Evolutionary conservation across 2,113 vertebrate genomes (phyloP).

Genomic region (Brachyhypopomus occidentalis): DNA sequence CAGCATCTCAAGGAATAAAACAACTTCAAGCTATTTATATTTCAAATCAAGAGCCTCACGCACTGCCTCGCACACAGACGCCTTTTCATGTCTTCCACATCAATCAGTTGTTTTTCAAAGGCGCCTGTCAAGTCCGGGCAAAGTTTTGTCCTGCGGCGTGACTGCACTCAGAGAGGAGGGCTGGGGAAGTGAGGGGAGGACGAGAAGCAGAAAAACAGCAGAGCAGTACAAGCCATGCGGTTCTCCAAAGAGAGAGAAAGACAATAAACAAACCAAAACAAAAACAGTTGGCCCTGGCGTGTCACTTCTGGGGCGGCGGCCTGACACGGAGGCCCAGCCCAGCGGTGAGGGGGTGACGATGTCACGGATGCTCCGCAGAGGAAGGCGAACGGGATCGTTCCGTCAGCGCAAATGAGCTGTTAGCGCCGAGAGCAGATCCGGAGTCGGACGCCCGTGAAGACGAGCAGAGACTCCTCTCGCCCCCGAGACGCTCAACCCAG

Average conservation of each 20-base stretch:
- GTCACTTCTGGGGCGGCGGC: neutral
- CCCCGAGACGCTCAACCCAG: neutral
- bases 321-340: neutral
- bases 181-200: slow-evolving; percentile 32
- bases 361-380: slow-evolving; percentile 48
- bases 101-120: slow-evolving; percentile 63
- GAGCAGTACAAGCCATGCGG: slow-evolving; percentile 42
- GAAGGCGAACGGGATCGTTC: slow-evolving; percentile 11
- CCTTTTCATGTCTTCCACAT: slow-evolving; percentile 52
- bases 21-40: slow-evolving; percentile 70
- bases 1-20: slow-evolving; percentile 62
- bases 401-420: slow-evolving; percentile 34
- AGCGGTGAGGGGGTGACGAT: slow-evolving; percentile 10
- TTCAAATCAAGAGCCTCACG: slow-evolving; percentile 64
- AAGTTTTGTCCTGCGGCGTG: slow-evolving; percentile 45
- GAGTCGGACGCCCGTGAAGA: slow-evolving; percentile 17
- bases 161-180: slow-evolving; percentile 32
- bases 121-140: slow-evolving; percentile 56
- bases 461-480: slow-evolving; percentile 19
- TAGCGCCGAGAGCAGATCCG: slow-evolving; percentile 2
- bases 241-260: neutral
- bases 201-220: slow-evolving; percentile 24
- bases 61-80: slow-evolving; percentile 64
- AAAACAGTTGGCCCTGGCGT: neutral
- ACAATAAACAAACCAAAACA: neutral